These are phyloP conservation scores for Leptobrachium ailaonicum DNA, from an alignment of 2,113 vertebrate species.

Conservation along the genomic window DNA sequence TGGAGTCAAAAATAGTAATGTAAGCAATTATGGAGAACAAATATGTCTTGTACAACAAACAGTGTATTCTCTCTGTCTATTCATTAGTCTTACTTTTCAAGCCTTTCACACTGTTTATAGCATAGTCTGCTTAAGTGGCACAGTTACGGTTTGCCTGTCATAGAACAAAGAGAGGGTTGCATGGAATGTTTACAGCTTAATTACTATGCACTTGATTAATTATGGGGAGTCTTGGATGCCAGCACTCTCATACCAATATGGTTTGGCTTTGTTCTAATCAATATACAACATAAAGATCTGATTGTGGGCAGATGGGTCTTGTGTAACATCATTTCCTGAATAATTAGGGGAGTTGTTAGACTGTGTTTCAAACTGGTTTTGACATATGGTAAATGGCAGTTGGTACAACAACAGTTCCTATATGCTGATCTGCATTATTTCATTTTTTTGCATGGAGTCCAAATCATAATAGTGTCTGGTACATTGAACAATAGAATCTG, in stretches of 20 bases:
- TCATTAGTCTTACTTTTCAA: slow-evolving; percentile 10
- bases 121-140: background rate
- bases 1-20: slow-evolving; percentile 10
- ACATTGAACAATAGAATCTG: too few species aligned
- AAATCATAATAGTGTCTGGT: too few species aligned
- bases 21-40: slow-evolving; percentile 9
- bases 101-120: background rate
- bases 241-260: slow-evolving; percentile 18
- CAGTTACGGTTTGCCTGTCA: background rate
- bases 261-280: background rate
- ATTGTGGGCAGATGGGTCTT: slow-evolving; percentile 20
- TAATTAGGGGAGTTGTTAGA: slow-evolving; percentile 14
- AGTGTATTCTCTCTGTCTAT: slow-evolving; percentile 8
- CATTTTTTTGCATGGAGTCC: too few species aligned
- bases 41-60: slow-evolving; percentile 10
- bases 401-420: too few species aligned
- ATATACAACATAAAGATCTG: slow-evolving; percentile 32
- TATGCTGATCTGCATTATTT: too few species aligned
- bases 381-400: background rate
- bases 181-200: slow-evolving; percentile 28
- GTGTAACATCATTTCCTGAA: background rate
- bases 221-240: slow-evolving; percentile 13
- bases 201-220: slow-evolving; percentile 26
- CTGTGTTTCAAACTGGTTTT: background rate
- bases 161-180: slow-evolving; percentile 23